phyloP scores from a whole-genome alignment of 2,113 vertebrate species.

The Hydropotes inermis region DNA sequence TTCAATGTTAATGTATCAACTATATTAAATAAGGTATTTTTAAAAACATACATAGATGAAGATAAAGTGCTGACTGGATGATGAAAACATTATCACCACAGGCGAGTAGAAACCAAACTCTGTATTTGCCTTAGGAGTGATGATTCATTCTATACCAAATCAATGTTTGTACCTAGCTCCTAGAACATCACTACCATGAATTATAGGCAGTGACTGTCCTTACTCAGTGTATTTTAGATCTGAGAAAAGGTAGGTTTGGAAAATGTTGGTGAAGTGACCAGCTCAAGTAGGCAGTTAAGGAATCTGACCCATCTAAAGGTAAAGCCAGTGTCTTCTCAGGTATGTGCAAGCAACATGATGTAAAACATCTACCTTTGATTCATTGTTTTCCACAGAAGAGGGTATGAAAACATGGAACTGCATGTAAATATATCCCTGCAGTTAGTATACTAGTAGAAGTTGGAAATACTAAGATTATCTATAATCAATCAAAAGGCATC shows the following conservation, averaged over 20 bases:
- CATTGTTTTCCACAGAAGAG: conserved; percentile 8
- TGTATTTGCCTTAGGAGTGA: not conserved
- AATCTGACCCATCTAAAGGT: conserved; percentile 10
- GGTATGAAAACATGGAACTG: not conserved
- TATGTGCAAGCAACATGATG: conserved; percentile 71
- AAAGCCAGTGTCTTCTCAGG: conserved; percentile 63
- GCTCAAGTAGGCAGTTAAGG: not conserved
- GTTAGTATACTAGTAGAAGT: not conserved
- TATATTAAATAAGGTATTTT: not conserved
- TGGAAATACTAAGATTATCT: conserved; percentile 36
- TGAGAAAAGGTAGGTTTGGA: not conserved
- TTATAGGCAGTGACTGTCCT: not conserved
- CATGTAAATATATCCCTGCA: not conserved
- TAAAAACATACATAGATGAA: not conserved
- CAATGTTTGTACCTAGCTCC: not conserved
- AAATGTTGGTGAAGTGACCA: not conserved
- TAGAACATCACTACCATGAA: not conserved
- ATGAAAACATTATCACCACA: not conserved
- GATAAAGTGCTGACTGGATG: not conserved
- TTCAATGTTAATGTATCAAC: not conserved
- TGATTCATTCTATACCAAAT: not conserved
- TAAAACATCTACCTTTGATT: conserved; percentile 55
- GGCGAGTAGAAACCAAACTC: not conserved
- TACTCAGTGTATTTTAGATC: not conserved
- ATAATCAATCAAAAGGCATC: conserved; percentile 35